Base-by-base conservation (phyloP, 1,140 invertebrate genomes). In the Acyrthosiphon pisum region DNA sequence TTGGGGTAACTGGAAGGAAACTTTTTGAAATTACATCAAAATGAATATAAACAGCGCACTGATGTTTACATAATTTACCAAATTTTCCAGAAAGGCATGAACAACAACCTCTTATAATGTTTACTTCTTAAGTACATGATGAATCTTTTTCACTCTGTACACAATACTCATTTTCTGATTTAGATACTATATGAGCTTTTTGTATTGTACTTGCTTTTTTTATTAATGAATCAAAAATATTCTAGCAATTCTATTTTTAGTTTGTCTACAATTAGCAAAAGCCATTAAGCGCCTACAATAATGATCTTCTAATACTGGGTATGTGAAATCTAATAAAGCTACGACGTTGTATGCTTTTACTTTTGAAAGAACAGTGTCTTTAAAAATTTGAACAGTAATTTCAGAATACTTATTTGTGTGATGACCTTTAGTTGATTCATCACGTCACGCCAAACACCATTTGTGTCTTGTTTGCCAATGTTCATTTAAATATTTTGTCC, bases 11-110 rank as follows among this genome's bases (percentile, higher is more conserved):
- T 22, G 83, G 83, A 44, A 37, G 83, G 22, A 84, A 84, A 44
- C 41, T 84, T 84, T 84, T 84, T 44, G 37, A 84, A 44, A 84
- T 84, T 41, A 26, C 22, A 84, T 84, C 83, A 84, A 44, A 76
- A 76, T 35, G n/a, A n/a, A 76, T 76, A n/a, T 76, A 76, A 81
- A 53, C 50, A 53, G 50, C 50, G 20, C 50, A 53, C 50, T 53
- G 50, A 53, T 53, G 50, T 53, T 53, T 92, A 35, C 90, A 92
- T n/a, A 92, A 92, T 92, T 92, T 92, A 76, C 90, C 68, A 81
- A 91, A 44, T 91, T 91, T 44, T 6, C 90, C 90, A 41, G 30
- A 18, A 22, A 37, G 2, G 41, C 60, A 81, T 46, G 53, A 56
- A 76, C 90, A 92, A 37, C 30, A 35, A 41, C 90, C 90, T 41